Base-by-base conservation (phyloP, 2,888 invertebrate species). In the Tinea trinotella region DNA sequence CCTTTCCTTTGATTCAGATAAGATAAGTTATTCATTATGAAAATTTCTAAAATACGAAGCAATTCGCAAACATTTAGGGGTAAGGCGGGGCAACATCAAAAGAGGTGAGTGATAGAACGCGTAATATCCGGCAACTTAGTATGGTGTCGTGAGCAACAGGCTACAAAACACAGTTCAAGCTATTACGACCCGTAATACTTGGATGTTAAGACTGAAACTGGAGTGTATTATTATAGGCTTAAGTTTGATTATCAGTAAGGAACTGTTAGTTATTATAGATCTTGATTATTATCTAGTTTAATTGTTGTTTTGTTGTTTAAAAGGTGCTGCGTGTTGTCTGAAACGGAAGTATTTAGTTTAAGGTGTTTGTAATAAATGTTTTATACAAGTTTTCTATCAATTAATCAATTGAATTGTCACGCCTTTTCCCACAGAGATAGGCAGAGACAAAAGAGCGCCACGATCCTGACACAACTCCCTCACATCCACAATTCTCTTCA, bases 91-190 rank as follows among this genome's bases (percentile, higher is more conserved):
- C 19, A 12, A 19, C 20, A 20, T 24, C n/a, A 13, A 50, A 50
- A 35, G 52, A 53, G 57, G 63, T 64, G 59, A 59, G 64, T 66
- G 74, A 76, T 76, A 74, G 73, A 76, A 65, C 66, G 70, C 59
- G 62, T 70, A 75, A 79, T 83, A 78, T 84, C 84, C 83, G 82
- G 70, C 57, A 55, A 64, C 82, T 82, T 82, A 82, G 82, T 80
- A 82, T 80, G 58, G 60, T 35, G 24, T 53, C 17, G 10, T 13
- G 17, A 20, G 49, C 6, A 20, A 18, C 57, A 58, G 34, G 48
- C 48, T 1, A 7, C 19, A 30, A 7, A 10, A 7, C 30, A 2
- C 7, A 7, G 9, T 10, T 7, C 30, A 4, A 7, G 2, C 30
- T 7, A 30, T 10, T 10, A 2, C 30, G 7, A 30, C 7, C 30